These are phyloP conservation scores for Halichondria panicea DNA, from an alignment of 37 sponge, comb jelly and placozoan species.

Conservation along the genomic window DNA sequence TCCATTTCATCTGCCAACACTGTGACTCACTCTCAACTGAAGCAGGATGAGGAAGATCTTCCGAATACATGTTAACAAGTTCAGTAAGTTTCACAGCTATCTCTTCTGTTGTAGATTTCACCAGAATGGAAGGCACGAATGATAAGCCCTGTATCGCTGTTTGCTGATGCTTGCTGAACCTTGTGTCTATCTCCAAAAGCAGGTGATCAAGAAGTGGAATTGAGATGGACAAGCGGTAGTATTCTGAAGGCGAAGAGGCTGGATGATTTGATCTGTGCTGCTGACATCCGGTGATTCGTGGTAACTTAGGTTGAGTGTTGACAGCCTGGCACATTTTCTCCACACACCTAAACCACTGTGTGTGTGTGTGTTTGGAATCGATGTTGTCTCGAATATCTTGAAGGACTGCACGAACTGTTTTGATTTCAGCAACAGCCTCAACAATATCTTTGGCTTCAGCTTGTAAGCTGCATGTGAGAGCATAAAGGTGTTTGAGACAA, in stretches of 20 bases:
- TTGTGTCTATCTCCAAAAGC: conserved; percentile 21
- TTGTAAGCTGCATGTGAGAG: conserved; percentile 42
- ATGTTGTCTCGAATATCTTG: conserved; percentile 18
- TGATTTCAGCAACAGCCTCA: conserved; percentile 20
- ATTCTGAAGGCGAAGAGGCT: conserved; percentile 24
- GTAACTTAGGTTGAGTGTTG: conserved; percentile 7
- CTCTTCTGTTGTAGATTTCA: too few species aligned
- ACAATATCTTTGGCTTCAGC: conserved; percentile 49
- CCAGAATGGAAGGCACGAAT: conserved; percentile 14
- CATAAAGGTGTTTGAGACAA: conserved; percentile 27
- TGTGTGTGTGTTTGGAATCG: conserved; percentile 18
- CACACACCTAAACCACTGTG: conserved; percentile 18
- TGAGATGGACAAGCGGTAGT: conserved; percentile 14
- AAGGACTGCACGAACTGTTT: conserved; percentile 3
- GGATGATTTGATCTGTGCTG: conserved; percentile 17
- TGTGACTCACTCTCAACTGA: too few species aligned
- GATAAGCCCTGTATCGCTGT: conserved; percentile 35
- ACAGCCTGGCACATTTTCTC: conserved; percentile 21
- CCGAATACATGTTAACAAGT: conserved; percentile 22
- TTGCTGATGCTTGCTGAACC: conserved; percentile 39
- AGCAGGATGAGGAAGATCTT: too few species aligned
- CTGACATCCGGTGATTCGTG: conserved; percentile 37
- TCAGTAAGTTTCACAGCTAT: too few species aligned
- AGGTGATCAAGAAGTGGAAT: too few species aligned
- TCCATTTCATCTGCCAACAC: conserved; percentile 33